Conservation (phyloP, 2,797 vertebrate genomes). For the Lycodopsis pacificus region DNA sequence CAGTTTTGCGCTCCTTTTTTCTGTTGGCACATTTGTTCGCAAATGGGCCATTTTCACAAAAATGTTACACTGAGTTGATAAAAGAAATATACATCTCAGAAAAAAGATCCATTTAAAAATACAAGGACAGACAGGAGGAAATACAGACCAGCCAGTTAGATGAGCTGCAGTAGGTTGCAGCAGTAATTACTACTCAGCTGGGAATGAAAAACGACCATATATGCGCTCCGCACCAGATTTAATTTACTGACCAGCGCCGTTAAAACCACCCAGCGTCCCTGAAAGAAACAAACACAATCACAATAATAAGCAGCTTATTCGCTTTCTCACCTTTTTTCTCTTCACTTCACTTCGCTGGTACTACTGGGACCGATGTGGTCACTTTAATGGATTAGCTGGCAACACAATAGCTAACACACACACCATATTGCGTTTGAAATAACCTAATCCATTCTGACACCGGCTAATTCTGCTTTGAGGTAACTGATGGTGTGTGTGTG, state of each 20-base stretch:
- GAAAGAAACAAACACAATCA: no score
- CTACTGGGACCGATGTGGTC: constrained; percentile 28
- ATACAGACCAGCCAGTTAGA: neutral
- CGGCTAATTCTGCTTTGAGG: constrained; percentile 12
- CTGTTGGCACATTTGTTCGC: neutral
- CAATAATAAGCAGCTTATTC: no score
- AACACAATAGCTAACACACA: constrained; percentile 30
- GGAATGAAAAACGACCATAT: neutral
- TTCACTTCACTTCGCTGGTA: neutral
- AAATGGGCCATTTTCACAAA: neutral
- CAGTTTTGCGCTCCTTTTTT: neutral
- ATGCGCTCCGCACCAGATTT: neutral
- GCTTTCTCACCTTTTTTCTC: neutral
- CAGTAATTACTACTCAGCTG: neutral
- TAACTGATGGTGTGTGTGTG: constrained; percentile 5
- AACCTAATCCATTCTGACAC: constrained; percentile 22
- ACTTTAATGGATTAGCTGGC: constrained; percentile 45
- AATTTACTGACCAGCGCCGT: no score
- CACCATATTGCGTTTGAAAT: constrained; percentile 33
- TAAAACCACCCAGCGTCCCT: no score
- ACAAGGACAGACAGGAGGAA: no score
- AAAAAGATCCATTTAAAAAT: no score
- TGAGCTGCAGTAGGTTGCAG: neutral
- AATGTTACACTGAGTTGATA: neutral
- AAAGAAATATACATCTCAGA: neutral